Base-by-base conservation (phyloP, 2,888 invertebrate species). In the Rambutsinella grinnellia region DNA sequence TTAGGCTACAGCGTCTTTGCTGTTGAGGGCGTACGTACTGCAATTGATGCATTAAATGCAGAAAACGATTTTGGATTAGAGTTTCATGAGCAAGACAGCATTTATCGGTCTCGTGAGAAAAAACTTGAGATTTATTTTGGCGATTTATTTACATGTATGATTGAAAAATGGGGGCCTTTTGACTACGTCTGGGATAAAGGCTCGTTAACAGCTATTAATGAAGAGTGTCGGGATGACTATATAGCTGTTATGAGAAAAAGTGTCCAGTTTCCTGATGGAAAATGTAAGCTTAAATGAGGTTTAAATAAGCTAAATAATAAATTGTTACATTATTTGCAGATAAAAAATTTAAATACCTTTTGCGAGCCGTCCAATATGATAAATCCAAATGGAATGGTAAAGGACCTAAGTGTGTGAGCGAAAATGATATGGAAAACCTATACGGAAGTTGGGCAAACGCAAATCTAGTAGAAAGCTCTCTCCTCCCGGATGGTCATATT, bases 121-220 rank as follows among this genome's bases (percentile, higher is more conserved):
- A 61, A 49, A 15, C 24, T 77, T 23, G 24, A 49, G 8, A 67
- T 77, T 36, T 77, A 67, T 26, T 27, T 49, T 17, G 77, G 77
- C 24, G 71, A 77, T 44, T 67, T 66, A 36, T 61, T 66, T 17
- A 36, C 44, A 1, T 77, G 70, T 62, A 70, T 71, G 5, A 46
- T 71, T 19, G 71, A 77, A 19, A 67, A 62, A 3, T 77, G 71
- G 71, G 77, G 56, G 3, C 77, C 77, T 24, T 77, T 71, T 62
- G 62, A 77, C 15, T 65, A 49, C 15, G 62, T 77, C 3, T 77
- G 77, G 77, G 77, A 77, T 53, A 65, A 62, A 49, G 69, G 66
- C 17, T 60, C 71, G 2, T n/a, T 77, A 5, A 77, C 61, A 10
- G 77, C 71, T 0, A 62, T 77, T 28, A 67, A 71, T 51, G 58